Conservation (phyloP, 2,888 invertebrate species). For the Eledone cirrhosa region DNA sequence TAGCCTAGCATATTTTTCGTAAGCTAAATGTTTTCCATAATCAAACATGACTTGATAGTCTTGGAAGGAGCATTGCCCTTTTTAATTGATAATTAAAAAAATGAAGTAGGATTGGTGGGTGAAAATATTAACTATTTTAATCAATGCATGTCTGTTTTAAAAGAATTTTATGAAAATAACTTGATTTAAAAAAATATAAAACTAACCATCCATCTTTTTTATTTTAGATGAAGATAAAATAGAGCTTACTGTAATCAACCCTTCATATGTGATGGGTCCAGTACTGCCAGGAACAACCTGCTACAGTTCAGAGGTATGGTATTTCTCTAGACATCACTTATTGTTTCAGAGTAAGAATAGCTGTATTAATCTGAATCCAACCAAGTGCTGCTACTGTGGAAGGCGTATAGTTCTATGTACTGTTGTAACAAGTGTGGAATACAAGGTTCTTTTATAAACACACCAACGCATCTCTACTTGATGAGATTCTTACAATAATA, state of each 20-base stretch:
- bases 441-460: no score
- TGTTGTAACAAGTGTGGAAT: no score
- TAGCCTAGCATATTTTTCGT: no score
- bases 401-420: no score
- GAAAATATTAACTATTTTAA: background rate
- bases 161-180: background rate
- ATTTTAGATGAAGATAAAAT: constrained; percentile 66
- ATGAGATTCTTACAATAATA: no score
- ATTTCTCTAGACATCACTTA: background rate
- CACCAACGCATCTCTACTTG: no score
- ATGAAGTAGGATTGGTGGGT: background rate
- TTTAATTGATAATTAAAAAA: no score
- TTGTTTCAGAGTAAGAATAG: background rate
- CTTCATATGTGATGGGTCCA: constrained; percentile 69
- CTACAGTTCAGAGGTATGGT: constrained; percentile 56
- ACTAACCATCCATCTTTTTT: background rate
- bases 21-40: no score
- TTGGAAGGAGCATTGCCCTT: no score
- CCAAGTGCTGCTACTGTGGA: no score
- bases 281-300: constrained; percentile 56
- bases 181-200: background rate
- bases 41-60: no score
- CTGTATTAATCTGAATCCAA: no score
- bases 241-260: constrained; percentile 70
- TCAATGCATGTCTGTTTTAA: background rate